Evolutionary conservation across 2,797 vertebrate genomes (phyloP), one percentile per base, ranked within the genome.

Genomic region (Lepus oiostolus): DNA sequence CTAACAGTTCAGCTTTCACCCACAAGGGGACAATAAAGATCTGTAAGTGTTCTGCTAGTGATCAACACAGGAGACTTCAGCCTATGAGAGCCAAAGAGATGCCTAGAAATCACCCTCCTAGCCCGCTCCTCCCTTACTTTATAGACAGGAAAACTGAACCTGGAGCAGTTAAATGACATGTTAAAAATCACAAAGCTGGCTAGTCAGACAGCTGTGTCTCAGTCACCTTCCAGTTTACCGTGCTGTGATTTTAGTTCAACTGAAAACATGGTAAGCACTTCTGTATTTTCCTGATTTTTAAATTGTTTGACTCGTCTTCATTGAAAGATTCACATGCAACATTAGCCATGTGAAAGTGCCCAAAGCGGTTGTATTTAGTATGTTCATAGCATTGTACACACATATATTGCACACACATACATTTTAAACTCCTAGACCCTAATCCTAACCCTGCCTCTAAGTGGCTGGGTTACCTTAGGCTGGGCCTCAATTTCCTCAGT

Each of bases 11-110:
- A 77, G 58, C 21, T 90, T 97, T 97, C 26, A 88, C 58, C 96
- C 96, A 96, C 96, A 92, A 97, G 96, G 72, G 90, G 94, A 94
- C 95, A 96, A 92, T 81, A 79, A 89, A 96, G 77, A 93, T 88
- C 93, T 42, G 35, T 58, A 90, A 81, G 7, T 92, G n/a, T 86
- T 90, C 54, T 58, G 54, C 1, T 9, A 2, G 5, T 76, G 38
- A 38, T 22, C 6, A 22, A 58, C 68, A 71, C 6, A 60, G 24
- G 50, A 76, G 8, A 91, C 14, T 32, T 38, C 21, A 17, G 54
- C 65, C 21, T 65, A 24, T 65, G 74, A 38, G 19, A 82, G 16
- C 63, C n/a, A 21, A 95, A 84, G 54, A 1, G 14, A 0, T 16
- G 24, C 1, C 7, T 60, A 50, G 52, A 91, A 87, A 89, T 88